Base-by-base conservation (phyloP, 2,113 vertebrate genomes). In the Dasyornis broadbenti region DNA sequence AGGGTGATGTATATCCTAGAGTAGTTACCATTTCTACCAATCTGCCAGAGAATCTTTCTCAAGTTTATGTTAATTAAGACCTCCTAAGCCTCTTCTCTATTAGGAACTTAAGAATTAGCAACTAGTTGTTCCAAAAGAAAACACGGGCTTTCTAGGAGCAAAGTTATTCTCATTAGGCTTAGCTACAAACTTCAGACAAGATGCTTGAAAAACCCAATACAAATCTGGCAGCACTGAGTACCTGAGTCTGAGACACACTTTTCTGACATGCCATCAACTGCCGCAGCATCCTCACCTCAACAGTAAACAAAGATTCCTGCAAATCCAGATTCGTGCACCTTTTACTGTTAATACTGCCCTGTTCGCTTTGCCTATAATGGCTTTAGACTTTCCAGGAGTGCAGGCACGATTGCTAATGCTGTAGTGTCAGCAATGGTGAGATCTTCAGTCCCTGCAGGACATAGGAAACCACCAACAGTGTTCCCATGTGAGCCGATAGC, bases 1-100 rank as follows among this genome's bases (percentile, higher is more conserved):
- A 93, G 66, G 66, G 83, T 92, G 71, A 96, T 93, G 42, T 57
- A 81, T 39, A 65, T 17, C n/a, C 54, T 8, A 27, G 40, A 6
- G 19, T 6, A 49, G 16, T 4, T 31, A 50, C 20, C 17, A 31
- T 52, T 71, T 79, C 12, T 56, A 69, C 27, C 19, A 21, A 52
- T n/a, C 64, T 71, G 40, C 4, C 50, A 5, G 11, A 92, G 80
- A 90, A 93, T 44, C 17, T n/a, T 59, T 69, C 50, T 79, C 31
- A 65, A 35, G 40, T 61, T 85, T 76, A 50, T 31, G 40, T 31
- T 53, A 69, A 65, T 45, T 65, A 45, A 71, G 10, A 76, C 13
- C 37, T 64, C 47, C 39, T 68, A 39, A 73, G 30, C 13, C 42
- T 65, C 54, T 54, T 35, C 42, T 42, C 35, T 45, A 1, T 4